These are phyloP conservation scores for Brachyptera putata DNA, from an alignment of 2,888 invertebrate genomes.

Conservation along the genomic window DNA sequence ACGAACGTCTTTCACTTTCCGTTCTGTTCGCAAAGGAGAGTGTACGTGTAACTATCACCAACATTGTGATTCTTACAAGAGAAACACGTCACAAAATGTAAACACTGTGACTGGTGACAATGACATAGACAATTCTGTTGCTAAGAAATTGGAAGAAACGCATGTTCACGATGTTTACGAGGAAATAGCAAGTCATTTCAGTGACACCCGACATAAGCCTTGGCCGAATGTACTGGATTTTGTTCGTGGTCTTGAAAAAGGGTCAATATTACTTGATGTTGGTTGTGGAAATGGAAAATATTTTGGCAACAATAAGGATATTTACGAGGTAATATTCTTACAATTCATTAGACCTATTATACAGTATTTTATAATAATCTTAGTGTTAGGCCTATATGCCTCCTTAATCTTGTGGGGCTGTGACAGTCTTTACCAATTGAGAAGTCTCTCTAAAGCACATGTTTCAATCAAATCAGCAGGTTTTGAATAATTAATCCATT, in stretches of 20 bases:
- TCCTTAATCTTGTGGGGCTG: too few species aligned
- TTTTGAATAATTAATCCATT: too few species aligned
- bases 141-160: constrained; percentile 62
- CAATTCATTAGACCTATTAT: too few species aligned
- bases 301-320: constrained; percentile 57
- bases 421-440: too few species aligned
- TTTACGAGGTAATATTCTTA: constrained; percentile 55
- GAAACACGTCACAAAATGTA: constrained; percentile 28
- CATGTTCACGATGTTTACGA: constrained; percentile 91
- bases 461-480: too few species aligned
- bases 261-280: constrained; percentile 78
- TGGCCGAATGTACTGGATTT: constrained; percentile 91
- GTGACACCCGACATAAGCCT: constrained; percentile 86
- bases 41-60: constrained; percentile 62
- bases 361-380: too few species aligned
- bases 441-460: too few species aligned
- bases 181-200: constrained; percentile 90
- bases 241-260: constrained; percentile 58
- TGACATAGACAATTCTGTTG: constrained; percentile 48
- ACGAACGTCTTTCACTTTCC: constrained; percentile 83
- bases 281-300: constrained; percentile 99
- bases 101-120: constrained; percentile 32
- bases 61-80: constrained; percentile 61
- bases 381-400: too few species aligned
- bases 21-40: constrained; percentile 54